A percentile compares a stretch with the other conserved stretches of the same genome.
phyloP scores from a whole-genome alignment of 2,888 invertebrate genomes.

The Sicus ferrugineus region DNA sequence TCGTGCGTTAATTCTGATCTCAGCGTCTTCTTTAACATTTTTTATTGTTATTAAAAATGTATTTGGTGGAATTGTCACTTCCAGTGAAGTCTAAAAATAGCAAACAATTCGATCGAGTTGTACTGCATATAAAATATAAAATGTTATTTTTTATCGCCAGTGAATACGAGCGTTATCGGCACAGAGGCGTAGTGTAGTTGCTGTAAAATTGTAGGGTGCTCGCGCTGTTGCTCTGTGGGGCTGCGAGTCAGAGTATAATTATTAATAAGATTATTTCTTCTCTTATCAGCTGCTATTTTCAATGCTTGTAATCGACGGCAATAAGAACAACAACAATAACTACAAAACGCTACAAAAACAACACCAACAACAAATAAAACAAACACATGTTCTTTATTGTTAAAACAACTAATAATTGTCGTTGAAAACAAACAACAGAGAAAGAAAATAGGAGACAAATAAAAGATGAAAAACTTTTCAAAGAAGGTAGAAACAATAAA shows the following conservation, averaged over 20 bases:
- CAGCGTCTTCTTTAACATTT: not conserved
- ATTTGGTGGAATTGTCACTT: not conserved
- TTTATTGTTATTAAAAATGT: no score
- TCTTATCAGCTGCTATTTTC: constrained; percentile 48
- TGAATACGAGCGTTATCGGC: constrained; percentile 6
- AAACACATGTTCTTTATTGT: constrained; percentile 28
- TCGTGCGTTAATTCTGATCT: not conserved
- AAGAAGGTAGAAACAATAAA: no score
- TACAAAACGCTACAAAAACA: not conserved
- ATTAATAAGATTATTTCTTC: constrained; percentile 57
- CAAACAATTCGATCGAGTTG: constrained; percentile 4
- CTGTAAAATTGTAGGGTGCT: not conserved
- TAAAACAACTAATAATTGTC: constrained; percentile 7
- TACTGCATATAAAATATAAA: not conserved
- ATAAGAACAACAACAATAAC: constrained; percentile 16
- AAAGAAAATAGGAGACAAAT: not conserved
- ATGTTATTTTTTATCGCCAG: constrained; percentile 7
- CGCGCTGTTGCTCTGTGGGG: not conserved
- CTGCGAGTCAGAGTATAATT: constrained; percentile 44
- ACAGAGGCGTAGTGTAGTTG: not conserved
- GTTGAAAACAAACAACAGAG: not conserved
- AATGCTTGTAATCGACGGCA: constrained; percentile 26
- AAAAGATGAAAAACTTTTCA: not conserved
- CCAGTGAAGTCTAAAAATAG: constrained; percentile 25
- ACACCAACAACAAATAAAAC: constrained; percentile 16